Percentiles rank a stretch among this genome's conserved stretches.
phyloP scores from a whole-genome alignment of 2,888 invertebrate species.

The Erebia ligea region DNA sequence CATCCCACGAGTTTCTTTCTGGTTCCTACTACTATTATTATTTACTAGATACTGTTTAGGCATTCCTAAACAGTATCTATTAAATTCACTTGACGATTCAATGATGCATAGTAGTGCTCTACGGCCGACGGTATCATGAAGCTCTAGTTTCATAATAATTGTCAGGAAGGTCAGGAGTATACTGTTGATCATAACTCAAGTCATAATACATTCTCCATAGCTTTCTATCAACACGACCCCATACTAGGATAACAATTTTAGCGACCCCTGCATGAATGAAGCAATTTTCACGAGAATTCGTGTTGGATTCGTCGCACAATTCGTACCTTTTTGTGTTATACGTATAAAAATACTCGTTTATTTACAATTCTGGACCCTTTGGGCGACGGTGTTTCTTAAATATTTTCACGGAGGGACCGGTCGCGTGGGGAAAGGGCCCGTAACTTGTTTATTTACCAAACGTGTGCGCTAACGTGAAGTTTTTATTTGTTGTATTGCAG shows the following conservation, averaged over 20 bases:
- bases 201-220: too few relatives aligned
- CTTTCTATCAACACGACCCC: neutral
- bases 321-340: slow-evolving; percentile 29
- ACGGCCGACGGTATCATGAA: too few relatives aligned
- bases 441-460: slow-evolving; percentile 24
- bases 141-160: too few relatives aligned
- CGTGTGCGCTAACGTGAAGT: neutral
- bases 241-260: slow-evolving; percentile 3
- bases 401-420: slow-evolving; percentile 28
- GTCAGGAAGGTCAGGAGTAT: too few relatives aligned
- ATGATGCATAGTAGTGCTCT: too few relatives aligned
- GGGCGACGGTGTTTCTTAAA: slow-evolving; percentile 25
- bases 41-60: too few relatives aligned
- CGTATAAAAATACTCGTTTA: slow-evolving; percentile 29
- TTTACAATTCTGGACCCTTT: slow-evolving; percentile 34
- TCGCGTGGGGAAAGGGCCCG: neutral
- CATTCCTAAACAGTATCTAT: too few relatives aligned
- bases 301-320: slow-evolving; percentile 28
- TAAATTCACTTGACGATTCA: too few relatives aligned
- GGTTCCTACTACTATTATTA: too few relatives aligned
- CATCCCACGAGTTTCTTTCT: too few relatives aligned
- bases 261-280: neutral
- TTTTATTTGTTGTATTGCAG: neutral
- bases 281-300: slow-evolving; percentile 10
- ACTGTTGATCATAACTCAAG: too few relatives aligned